A percentile compares a stretch with the other conserved stretches of the same genome.
Evolutionary conservation across 2,113 vertebrate genomes (phyloP).

Genomic region (Empidonax alnorum): DNA sequence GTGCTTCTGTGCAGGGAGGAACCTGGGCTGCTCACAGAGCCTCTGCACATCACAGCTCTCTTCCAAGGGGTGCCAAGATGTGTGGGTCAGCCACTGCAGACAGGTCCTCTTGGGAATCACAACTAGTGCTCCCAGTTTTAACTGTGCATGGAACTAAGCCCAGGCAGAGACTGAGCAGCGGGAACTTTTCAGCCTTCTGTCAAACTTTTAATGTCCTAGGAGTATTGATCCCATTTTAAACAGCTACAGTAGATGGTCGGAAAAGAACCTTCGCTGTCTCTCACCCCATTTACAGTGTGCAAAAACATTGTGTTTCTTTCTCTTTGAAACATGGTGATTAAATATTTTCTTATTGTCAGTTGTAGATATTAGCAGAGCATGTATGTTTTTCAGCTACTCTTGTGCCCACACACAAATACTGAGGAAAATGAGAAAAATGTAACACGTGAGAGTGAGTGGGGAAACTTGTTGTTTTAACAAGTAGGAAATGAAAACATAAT

Average conservation of each 20-base stretch:
- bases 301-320: neutral
- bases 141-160: neutral
- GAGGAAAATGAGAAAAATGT: conserved; percentile 8
- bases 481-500: conserved; percentile 41
- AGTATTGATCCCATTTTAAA: neutral
- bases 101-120: neutral
- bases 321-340: neutral
- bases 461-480: conserved; percentile 50
- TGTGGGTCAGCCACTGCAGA: neutral
- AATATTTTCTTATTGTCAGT: neutral
- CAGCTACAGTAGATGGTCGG: neutral
- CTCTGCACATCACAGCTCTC: neutral
- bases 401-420: neutral
- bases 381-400: neutral
- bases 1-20: neutral
- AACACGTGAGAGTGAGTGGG: neutral
- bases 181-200: neutral
- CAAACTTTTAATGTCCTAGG: neutral
- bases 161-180: neutral
- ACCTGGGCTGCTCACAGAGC: neutral
- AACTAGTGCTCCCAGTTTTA: neutral
- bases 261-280: neutral
- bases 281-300: neutral
- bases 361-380: neutral
- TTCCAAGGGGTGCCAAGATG: neutral